Evolutionary conservation across 2,797 vertebrate species (phyloP).

Genomic region (Mormyrops boulengeri): DNA sequence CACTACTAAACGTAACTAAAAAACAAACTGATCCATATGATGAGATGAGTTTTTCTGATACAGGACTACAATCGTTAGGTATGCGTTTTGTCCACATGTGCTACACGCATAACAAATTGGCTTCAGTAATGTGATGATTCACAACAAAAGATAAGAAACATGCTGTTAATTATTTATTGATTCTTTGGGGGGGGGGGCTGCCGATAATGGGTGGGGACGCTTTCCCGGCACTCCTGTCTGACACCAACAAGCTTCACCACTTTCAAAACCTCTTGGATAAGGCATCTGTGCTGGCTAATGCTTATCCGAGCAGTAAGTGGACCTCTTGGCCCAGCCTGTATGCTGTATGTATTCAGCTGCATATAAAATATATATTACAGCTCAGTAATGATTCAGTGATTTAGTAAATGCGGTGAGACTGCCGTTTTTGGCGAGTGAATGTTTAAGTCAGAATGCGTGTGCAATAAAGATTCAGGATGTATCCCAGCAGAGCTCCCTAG

Average conservation of each 20-base stretch:
- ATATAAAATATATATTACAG: background rate
- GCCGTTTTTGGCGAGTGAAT: background rate
- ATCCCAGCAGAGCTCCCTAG: conserved; percentile 47
- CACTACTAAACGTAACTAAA: background rate
- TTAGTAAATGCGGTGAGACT: background rate
- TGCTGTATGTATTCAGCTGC: background rate
- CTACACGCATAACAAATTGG: background rate
- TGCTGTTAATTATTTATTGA: background rate
- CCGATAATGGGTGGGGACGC: background rate
- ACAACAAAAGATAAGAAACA: background rate
- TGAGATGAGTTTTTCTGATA: background rate
- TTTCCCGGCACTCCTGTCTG: background rate
- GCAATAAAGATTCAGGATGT: conserved; percentile 24
- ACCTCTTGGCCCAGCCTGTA: background rate
- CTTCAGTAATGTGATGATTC: background rate
- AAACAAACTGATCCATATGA: background rate
- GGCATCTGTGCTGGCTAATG: background rate
- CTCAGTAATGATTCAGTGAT: background rate
- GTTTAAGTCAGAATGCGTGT: background rate
- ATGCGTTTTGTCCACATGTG: background rate
- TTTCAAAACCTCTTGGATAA: background rate
- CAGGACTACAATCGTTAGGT: background rate
- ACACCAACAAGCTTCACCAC: background rate
- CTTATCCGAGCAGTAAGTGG: background rate
- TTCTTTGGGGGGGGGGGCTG: background rate